Evolutionary conservation across 2,113 vertebrate genomes (phyloP).

Genomic region (Lepus europaeus): DNA sequence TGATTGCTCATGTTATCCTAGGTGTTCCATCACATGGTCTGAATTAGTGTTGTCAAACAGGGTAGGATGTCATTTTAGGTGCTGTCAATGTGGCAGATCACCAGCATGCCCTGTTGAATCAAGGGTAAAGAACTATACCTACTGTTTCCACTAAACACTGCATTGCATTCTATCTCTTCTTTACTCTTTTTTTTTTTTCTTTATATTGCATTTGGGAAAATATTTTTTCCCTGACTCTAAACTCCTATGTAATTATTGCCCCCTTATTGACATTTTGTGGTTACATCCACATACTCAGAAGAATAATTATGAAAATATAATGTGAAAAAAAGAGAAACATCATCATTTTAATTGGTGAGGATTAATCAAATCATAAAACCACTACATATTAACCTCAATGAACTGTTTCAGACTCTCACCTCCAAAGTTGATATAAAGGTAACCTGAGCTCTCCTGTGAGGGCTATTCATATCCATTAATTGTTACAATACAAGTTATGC

Average conservation of each 20-base stretch:
- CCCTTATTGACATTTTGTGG: constrained; percentile 71
- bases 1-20: not conserved
- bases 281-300: constrained; percentile 63
- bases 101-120: not conserved
- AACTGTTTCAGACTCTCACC: constrained; percentile 87
- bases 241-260: constrained; percentile 72
- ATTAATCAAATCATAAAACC: constrained; percentile 83
- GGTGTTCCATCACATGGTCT: not conserved
- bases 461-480: constrained; percentile 89
- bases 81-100: not conserved
- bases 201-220: constrained; percentile 52
- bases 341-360: constrained; percentile 78
- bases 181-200: not conserved
- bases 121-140: not conserved
- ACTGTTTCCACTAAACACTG: not conserved
- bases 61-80: not conserved
- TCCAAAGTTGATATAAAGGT: constrained; percentile 88
- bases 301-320: constrained; percentile 78
- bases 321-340: constrained; percentile 79
- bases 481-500: constrained; percentile 87
- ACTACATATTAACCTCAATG: constrained; percentile 83
- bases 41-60: not conserved
- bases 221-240: constrained; percentile 77
- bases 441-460: constrained; percentile 85
- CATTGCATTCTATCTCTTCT: not conserved